These are phyloP conservation scores for Ligdia adustata DNA, from an alignment of 2,888 invertebrate species.

Conservation along the genomic window DNA sequence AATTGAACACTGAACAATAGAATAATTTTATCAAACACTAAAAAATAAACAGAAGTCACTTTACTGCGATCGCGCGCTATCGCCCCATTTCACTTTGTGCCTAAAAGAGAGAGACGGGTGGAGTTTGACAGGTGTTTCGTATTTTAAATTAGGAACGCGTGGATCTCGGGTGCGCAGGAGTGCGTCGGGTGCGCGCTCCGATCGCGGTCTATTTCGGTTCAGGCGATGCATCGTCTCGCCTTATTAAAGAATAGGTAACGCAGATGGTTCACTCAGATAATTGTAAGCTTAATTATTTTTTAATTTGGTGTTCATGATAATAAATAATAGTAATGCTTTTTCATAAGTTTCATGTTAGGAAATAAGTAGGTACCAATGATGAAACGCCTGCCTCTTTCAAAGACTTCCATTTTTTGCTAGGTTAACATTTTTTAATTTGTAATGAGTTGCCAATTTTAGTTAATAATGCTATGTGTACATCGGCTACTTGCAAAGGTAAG, in stretches of 20 bases:
- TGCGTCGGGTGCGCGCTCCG: constrained; percentile 53
- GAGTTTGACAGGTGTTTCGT: constrained; percentile 26
- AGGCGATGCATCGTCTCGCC: constrained; percentile 65
- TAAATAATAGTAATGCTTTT: too few species aligned
- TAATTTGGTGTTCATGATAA: too few species aligned
- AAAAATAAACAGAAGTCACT: constrained; percentile 30
- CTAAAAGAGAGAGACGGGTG: constrained; percentile 29
- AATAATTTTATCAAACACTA: constrained; percentile 17
- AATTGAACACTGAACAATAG: background rate
- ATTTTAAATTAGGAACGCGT: constrained; percentile 53
- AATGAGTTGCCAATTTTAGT: too few species aligned
- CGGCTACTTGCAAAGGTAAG: too few species aligned
- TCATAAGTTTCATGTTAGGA: too few species aligned
- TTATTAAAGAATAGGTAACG: constrained; percentile 57
- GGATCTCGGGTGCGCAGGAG: constrained; percentile 63
- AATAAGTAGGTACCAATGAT: too few species aligned
- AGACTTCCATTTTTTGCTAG: too few species aligned
- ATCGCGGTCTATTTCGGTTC: constrained; percentile 74
- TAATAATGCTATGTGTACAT: too few species aligned
- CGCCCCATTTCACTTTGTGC: constrained; percentile 38
- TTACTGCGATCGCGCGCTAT: constrained; percentile 28
- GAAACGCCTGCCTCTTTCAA: too few species aligned
- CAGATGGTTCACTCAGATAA: constrained; percentile 42
- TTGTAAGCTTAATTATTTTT: too few species aligned
- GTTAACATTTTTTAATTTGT: too few species aligned